These are phyloP conservation scores for Cichladusa arquata DNA, from an alignment of 2,113 vertebrate genomes.

Conservation along the genomic window DNA sequence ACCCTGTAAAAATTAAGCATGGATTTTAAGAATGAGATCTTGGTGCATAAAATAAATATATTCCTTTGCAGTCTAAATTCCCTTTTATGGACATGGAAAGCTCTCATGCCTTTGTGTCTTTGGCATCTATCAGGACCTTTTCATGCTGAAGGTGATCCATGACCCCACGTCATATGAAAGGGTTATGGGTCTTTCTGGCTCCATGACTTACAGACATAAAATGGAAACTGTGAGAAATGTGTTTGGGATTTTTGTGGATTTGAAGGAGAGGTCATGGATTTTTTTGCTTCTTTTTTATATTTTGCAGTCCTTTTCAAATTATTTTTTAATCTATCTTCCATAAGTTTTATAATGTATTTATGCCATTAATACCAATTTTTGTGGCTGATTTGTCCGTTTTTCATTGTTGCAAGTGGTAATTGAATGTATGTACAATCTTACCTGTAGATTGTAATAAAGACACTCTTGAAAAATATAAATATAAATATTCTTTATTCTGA, in stretches of 20 bases:
- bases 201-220: background rate
- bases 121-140: background rate
- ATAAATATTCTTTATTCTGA: slow-evolving; percentile 81
- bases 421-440: background rate
- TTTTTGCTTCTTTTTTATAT: background rate
- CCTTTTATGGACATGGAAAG: background rate
- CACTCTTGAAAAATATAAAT: slow-evolving; percentile 78
- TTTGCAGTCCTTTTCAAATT: background rate
- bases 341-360: background rate
- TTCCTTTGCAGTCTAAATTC: background rate
- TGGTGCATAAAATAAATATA: background rate
- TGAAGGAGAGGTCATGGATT: background rate
- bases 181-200: background rate
- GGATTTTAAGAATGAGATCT: background rate
- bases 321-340: background rate
- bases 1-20: background rate
- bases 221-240: background rate
- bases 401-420: background rate
- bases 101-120: background rate
- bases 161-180: background rate
- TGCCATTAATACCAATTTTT: background rate
- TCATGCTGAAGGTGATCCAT: background rate
- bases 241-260: background rate
- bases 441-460: slow-evolving; percentile 78
- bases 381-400: background rate